A percentile compares a stretch with the other conserved stretches of the same genome.
Evolutionary conservation across 2,888 invertebrate genomes (phyloP).

Genomic region (Hyles lineata): DNA sequence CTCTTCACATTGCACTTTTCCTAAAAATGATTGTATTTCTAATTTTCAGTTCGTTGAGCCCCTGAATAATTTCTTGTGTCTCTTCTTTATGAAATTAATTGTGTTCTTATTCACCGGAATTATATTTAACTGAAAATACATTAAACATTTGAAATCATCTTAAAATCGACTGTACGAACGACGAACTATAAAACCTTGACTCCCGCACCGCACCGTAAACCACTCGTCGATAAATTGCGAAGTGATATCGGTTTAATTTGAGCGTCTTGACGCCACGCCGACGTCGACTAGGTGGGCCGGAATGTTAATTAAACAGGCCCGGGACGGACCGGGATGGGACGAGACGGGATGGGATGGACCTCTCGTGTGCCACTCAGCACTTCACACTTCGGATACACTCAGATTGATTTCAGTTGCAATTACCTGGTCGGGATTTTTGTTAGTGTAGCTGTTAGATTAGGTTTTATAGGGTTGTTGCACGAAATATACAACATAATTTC

Average conservation of each 20-base stretch:
- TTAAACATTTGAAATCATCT: no score
- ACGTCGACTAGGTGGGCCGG: constrained; percentile 61
- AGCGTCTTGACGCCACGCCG: constrained; percentile 66
- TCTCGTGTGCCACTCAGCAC: constrained; percentile 2
- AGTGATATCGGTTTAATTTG: constrained; percentile 77
- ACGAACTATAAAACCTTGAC: constrained; percentile 7
- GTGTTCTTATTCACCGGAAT: no score
- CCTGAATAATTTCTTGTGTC: no score
- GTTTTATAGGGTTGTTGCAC: no score
- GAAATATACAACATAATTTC: no score
- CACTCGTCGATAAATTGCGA: constrained; percentile 71
- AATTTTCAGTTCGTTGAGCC: no score
- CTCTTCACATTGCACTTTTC: no score
- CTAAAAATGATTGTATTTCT: no score
- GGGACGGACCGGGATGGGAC: neutral
- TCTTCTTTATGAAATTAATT: no score
- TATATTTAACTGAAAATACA: neutral
- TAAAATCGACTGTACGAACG: no score
- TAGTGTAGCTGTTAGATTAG: no score
- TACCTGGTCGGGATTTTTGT: neutral
- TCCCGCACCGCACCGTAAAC: constrained; percentile 20
- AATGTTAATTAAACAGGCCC: constrained; percentile 79
- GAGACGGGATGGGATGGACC: constrained; percentile 4
- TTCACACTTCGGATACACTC: constrained; percentile 14
- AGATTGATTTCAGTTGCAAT: constrained; percentile 18